Percentiles rank a stretch among this genome's conserved stretches.
phyloP scores from a whole-genome alignment of 2,797 vertebrate genomes.

The Alosa sapidissima region DNA sequence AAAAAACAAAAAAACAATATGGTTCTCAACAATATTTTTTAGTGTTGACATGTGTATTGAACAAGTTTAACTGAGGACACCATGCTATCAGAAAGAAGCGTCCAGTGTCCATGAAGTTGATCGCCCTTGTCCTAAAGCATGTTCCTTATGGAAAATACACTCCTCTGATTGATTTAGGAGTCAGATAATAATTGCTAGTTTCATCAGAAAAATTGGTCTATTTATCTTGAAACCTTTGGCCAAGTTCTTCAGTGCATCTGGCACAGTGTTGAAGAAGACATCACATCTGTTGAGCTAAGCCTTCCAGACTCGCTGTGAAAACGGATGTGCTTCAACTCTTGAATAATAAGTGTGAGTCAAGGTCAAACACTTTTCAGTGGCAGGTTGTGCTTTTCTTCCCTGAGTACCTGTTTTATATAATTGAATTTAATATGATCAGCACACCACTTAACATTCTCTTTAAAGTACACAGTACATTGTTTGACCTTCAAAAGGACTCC shows the following conservation, averaged over 20 bases:
- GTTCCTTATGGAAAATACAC: not conserved
- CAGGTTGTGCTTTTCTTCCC: not conserved
- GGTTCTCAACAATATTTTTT: not conserved
- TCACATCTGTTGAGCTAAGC: not conserved
- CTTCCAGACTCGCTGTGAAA: not conserved
- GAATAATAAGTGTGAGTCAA: not conserved
- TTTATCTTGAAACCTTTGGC: not conserved
- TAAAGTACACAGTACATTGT: not conserved
- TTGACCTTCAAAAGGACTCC: constrained; percentile 38
- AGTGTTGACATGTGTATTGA: not conserved
- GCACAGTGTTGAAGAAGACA: not conserved
- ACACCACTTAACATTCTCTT: not conserved
- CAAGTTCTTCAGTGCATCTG: constrained; percentile 1
- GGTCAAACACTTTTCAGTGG: not conserved
- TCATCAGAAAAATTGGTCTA: not conserved
- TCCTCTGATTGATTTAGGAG: not conserved
- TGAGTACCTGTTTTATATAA: not conserved
- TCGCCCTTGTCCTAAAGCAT: not conserved
- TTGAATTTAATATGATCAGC: constrained; percentile 1
- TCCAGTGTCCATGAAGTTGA: not conserved
- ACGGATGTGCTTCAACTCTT: not conserved
- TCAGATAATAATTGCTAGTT: not conserved
- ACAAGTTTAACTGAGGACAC: not conserved
- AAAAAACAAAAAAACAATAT: not conserved
- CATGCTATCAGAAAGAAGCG: not conserved